Percentiles rank a stretch among this genome's conserved stretches.
phyloP scores from a whole-genome alignment of 2,113 vertebrate species.

The Clupea harengus region DNA sequence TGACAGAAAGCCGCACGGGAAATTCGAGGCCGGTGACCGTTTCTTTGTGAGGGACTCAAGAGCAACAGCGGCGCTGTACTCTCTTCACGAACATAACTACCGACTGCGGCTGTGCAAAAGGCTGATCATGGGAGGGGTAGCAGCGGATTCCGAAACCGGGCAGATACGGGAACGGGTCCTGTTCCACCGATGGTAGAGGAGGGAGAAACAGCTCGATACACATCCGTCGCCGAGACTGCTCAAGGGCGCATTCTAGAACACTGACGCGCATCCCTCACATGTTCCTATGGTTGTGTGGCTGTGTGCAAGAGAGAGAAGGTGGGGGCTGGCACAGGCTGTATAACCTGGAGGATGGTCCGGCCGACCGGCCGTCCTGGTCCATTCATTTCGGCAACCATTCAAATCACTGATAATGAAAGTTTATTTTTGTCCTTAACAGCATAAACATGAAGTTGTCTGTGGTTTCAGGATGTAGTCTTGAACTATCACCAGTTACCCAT shows the following conservation, averaged over 20 bases:
- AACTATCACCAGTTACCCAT: neutral
- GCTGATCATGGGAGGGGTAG: constrained; percentile 42
- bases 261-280: neutral
- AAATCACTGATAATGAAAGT: neutral
- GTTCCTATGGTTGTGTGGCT: neutral
- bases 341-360: neutral
- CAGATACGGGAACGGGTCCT: constrained; percentile 42
- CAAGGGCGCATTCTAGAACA: constrained; percentile 47
- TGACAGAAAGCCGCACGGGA: constrained; percentile 39
- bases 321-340: neutral
- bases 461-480: neutral
- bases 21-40: neutral
- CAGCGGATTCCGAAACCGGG: constrained; percentile 46
- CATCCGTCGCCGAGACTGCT: constrained; percentile 31
- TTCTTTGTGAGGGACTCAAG: constrained; percentile 22
- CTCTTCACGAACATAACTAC: constrained; percentile 58
- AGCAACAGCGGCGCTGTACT: constrained; percentile 49
- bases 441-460: too few species aligned
- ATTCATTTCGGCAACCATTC: neutral
- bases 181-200: constrained; percentile 4
- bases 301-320: neutral
- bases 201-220: constrained; percentile 30
- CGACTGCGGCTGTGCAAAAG: constrained; percentile 69
- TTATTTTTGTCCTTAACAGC: neutral
- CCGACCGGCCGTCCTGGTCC: neutral